Conservation (phyloP, 2,113 vertebrate genomes). For the cattle (Bos taurus) region DNA sequence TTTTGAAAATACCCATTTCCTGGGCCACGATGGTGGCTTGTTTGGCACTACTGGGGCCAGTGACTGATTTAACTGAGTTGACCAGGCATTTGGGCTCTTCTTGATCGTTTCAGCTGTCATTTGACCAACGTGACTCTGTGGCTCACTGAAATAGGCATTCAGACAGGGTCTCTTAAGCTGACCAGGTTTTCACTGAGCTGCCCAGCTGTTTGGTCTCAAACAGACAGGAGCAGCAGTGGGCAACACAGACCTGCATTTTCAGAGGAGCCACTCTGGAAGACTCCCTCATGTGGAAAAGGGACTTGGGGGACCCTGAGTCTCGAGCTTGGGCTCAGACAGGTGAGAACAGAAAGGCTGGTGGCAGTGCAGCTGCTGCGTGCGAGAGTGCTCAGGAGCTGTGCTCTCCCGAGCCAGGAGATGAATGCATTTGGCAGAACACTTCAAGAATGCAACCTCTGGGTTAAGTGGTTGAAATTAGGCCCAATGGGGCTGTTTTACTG, state of each 20-base stretch:
- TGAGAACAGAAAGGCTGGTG: neutral
- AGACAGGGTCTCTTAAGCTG: neutral
- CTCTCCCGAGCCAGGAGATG: neutral
- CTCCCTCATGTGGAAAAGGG: neutral
- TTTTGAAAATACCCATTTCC: neutral
- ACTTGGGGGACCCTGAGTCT: neutral
- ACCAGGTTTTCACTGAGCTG: neutral
- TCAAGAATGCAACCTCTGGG: conserved; percentile 75
- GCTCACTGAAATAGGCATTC: neutral
- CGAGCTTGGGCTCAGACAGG: neutral
- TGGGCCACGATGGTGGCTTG: neutral
- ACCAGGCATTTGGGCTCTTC: neutral
- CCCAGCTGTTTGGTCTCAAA: neutral
- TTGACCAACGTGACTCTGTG: neutral
- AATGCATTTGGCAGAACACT: conserved; percentile 66
- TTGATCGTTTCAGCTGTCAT: neutral
- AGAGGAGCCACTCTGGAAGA: neutral
- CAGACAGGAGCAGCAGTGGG: neutral
- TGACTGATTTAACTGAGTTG: neutral
- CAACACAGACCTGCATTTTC: neutral
- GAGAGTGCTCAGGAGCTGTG: neutral
- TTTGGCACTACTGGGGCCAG: neutral
- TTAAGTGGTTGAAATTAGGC: conserved; percentile 76
- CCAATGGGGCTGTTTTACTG: conserved; percentile 69
- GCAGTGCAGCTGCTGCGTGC: neutral